phyloP scores from a whole-genome alignment of 2,888 invertebrate genomes.

The Cephonodes hylas region DNA sequence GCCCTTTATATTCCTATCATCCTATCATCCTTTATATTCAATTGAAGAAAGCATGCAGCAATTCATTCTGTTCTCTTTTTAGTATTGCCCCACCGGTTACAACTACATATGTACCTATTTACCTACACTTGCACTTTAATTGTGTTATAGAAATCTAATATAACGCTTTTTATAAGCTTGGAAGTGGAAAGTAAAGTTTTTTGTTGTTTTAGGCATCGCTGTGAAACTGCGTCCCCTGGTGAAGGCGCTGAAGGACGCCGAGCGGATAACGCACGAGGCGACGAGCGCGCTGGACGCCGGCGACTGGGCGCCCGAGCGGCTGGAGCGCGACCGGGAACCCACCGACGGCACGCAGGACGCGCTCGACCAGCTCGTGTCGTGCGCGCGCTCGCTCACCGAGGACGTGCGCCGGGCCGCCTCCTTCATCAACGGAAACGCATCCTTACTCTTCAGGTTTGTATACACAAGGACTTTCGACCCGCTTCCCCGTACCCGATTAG shows the following conservation, averaged over 20 bases:
- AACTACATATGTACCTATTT: too few relatives aligned
- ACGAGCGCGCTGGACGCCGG: slow-evolving; percentile 87
- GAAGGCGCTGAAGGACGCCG: slow-evolving; percentile 89
- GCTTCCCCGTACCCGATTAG: neutral
- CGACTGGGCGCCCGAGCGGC: slow-evolving; percentile 88
- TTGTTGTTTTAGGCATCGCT: slow-evolving; percentile 74
- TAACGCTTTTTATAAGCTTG: neutral
- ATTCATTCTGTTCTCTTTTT: too few relatives aligned
- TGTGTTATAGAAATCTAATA: neutral
- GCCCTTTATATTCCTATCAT: too few relatives aligned
- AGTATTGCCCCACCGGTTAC: too few relatives aligned
- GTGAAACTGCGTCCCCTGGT: slow-evolving; percentile 89
- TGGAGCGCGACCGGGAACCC: slow-evolving; percentile 77
- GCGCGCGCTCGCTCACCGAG: slow-evolving; percentile 92
- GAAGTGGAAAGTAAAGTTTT: neutral
- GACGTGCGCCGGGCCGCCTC: slow-evolving; percentile 94
- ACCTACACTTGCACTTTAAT: too few relatives aligned
- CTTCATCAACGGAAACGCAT: slow-evolving; percentile 93
- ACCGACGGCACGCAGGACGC: slow-evolving; percentile 87
- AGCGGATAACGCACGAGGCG: slow-evolving; percentile 89
- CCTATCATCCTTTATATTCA: too few relatives aligned
- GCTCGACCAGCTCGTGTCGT: slow-evolving; percentile 92
- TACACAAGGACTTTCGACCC: neutral
- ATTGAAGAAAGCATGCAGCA: too few relatives aligned
- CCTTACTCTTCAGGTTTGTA: slow-evolving; percentile 85